Evolutionary conservation across 2,888 invertebrate genomes (phyloP), one percentile per base, ranked within the genome.

Genomic region (Sericinus montela): DNA sequence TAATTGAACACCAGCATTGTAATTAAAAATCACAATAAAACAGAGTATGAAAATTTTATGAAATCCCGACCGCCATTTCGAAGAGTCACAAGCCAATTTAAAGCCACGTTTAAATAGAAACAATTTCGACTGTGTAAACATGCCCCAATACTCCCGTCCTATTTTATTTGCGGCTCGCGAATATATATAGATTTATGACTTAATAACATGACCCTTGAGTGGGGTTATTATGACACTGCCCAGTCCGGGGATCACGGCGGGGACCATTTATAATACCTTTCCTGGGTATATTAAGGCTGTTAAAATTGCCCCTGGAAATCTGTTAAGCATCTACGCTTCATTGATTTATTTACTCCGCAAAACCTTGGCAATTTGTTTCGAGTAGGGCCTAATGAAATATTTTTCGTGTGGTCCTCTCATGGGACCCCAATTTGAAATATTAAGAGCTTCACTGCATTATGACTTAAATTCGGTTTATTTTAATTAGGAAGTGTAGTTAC

Each of bases 141-240:
- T 42, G 37, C 32, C 37, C 37, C 29, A 37, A 38, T 36, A 37
- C 34, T 38, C 16, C 16, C 30, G 37, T 37, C 45, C 32, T 41
- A 36, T 46, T 45, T 51, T 51, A 51, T 51, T 51, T 51, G 50
- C 50, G 45, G 45, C 42, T 32, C 10, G 37, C 39, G 34, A 44
- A 49, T 49, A 49, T 46, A 51, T 45, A 45, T 61, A 67, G 73
- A 74, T 74, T 74, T 75, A 74, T 69, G 57, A 61, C 49, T 63
- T 72, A 71, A 74, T 74, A 74, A 73, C 63, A 60, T 54, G 62
- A 53, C 59, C 60, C 57, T 60, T 58, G 64, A 57, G 52, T 67
- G 54, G 54, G 45, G 58, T 69, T 64, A 67, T 66, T 65, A 72
- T 67, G 62, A 59, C 53, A 63, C 58, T 63, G 63, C 53, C 58